Percentiles rank a stretch among this genome's conserved stretches.
phyloP scores from a whole-genome alignment of 2,797 vertebrate genomes.

The Pterois miles region DNA sequence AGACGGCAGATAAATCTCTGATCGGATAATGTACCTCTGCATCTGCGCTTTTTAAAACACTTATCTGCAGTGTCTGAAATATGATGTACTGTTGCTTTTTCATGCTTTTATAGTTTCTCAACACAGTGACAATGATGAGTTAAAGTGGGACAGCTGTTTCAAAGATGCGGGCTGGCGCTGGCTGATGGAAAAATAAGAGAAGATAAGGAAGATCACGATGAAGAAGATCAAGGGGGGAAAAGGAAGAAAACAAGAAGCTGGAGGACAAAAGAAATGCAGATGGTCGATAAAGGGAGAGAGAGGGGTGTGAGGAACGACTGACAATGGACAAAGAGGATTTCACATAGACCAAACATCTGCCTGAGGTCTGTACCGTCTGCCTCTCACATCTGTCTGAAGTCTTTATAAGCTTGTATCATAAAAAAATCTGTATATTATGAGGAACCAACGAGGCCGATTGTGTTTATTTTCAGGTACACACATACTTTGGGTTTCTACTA shows the following conservation, averaged over 20 bases:
- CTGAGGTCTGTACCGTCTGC: not conserved
- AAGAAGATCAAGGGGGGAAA: constrained; percentile 11
- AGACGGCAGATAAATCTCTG: constrained; percentile 30
- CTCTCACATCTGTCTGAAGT: not conserved
- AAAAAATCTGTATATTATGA: not conserved
- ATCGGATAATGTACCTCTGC: not conserved
- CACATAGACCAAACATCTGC: constrained; percentile 33
- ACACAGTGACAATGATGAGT: constrained; percentile 15
- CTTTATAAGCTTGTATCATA: not conserved
- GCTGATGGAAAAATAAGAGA: constrained; percentile 4
- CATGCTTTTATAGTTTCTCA: not conserved
- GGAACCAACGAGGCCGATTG: not conserved
- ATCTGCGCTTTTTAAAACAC: not conserved
- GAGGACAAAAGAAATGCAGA: constrained; percentile 1
- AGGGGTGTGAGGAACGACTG: not conserved
- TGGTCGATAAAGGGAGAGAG: constrained; percentile 17
- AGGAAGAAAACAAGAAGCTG: constrained; percentile 5
- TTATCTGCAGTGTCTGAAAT: not conserved
- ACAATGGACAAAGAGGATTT: constrained; percentile 13
- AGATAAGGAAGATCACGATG: constrained; percentile 24
- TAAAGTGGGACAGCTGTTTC: constrained; percentile 26
- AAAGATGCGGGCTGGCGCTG: constrained; percentile 1
- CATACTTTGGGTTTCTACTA: no score
- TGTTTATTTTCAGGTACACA: no score
- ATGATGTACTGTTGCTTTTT: not conserved